Conservation (phyloP, 1,140 invertebrate species). For the Drosophila orena region DNA sequence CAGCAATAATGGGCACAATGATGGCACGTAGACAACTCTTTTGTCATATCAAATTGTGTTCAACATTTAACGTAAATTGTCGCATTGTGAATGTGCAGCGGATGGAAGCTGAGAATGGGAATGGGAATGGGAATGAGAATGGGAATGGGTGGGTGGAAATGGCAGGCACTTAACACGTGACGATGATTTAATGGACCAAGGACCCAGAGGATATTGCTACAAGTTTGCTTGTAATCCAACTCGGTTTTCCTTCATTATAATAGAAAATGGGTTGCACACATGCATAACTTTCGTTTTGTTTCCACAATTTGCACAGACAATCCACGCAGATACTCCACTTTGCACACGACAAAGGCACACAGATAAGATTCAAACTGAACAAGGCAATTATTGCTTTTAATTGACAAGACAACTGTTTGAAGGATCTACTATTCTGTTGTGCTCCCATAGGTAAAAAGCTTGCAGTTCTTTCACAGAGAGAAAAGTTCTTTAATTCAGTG, state of each 20-base stretch:
- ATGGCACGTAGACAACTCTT: slow-evolving; percentile 80
- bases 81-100: slow-evolving; percentile 51
- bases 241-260: slow-evolving; percentile 34
- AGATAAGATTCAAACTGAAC: slow-evolving; percentile 2
- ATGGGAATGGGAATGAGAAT: slow-evolving; percentile 6
- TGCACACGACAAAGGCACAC: slow-evolving; percentile 4
- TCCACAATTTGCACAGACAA: neutral
- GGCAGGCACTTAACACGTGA: slow-evolving; percentile 73
- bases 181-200: slow-evolving; percentile 31
- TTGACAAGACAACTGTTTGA: slow-evolving; percentile 60
- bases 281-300: slow-evolving; percentile 25
- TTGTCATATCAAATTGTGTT: slow-evolving; percentile 82
- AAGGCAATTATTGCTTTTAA: slow-evolving; percentile 59
- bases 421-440: slow-evolving; percentile 19
- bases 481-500: neutral
- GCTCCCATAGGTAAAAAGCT: slow-evolving; percentile 15
- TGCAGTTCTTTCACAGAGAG: neutral
- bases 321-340: slow-evolving; percentile 15
- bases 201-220: slow-evolving; percentile 50
- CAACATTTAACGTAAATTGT: slow-evolving; percentile 82
- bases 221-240: slow-evolving; percentile 53
- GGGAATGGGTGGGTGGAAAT: slow-evolving; percentile 24
- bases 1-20: slow-evolving; percentile 72
- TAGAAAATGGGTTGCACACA: slow-evolving; percentile 40
- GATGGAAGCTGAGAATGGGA: neutral